Evolutionary conservation across 2,797 vertebrate species (phyloP).

Genomic region (Sebastes matsubarae): DNA sequence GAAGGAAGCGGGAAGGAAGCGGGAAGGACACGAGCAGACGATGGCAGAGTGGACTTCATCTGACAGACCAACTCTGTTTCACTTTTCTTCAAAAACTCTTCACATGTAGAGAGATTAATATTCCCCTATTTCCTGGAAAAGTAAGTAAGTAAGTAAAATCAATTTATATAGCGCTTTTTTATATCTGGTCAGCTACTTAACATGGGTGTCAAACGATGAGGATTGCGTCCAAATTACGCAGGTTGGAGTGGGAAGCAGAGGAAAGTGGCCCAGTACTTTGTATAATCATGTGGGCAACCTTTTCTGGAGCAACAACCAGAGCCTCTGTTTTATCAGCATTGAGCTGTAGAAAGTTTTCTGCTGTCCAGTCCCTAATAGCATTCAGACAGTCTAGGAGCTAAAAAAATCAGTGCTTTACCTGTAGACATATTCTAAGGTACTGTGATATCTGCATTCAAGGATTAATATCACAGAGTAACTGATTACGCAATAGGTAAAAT

Average conservation of each 20-base stretch:
- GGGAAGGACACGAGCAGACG: constrained; percentile 13
- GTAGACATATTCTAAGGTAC: too few species aligned
- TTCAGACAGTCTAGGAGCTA: too few species aligned
- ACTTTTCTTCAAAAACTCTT: neutral
- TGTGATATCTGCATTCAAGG: neutral
- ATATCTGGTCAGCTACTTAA: rapidly evolving
- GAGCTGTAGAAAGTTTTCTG: too few species aligned
- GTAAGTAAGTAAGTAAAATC: rapidly evolving
- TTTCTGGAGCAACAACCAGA: rapidly evolving
- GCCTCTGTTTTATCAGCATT: too few species aligned
- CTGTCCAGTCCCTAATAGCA: too few species aligned
- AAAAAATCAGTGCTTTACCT: too few species aligned
- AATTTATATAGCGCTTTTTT: too few species aligned
- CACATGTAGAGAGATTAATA: neutral
- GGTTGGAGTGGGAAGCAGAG: too few species aligned
- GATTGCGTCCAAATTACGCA: rapidly evolving
- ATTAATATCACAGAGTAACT: neutral
- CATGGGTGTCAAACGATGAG: rapidly evolving
- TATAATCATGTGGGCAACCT: too few species aligned
- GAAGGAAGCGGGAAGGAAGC: too few species aligned
- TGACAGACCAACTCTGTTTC: neutral
- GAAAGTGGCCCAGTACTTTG: too few species aligned
- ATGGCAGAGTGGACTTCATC: constrained; percentile 1
- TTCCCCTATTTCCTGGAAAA: neutral
- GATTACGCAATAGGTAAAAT: neutral